phyloP scores from a whole-genome alignment of 2,797 vertebrate genomes.

The Eospalax fontanierii region DNA sequence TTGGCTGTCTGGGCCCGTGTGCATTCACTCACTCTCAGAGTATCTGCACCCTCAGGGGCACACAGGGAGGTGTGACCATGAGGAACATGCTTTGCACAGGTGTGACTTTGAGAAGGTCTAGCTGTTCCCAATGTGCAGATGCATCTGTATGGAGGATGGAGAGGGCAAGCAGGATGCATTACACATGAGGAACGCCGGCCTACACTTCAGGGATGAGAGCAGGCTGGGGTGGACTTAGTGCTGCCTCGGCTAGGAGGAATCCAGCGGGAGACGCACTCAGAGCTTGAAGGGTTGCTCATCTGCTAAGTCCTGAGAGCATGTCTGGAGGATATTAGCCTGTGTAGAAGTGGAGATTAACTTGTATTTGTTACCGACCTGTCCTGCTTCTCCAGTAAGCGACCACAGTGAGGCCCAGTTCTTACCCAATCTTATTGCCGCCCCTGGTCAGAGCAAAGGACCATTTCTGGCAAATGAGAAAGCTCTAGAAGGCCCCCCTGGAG shows the following conservation, averaged over 20 bases:
- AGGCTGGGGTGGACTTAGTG: background rate
- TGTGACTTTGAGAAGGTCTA: slow-evolving; percentile 55
- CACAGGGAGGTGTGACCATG: background rate
- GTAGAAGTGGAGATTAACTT: background rate
- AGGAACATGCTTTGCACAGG: slow-evolving; percentile 5
- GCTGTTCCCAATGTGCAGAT: slow-evolving; percentile 58
- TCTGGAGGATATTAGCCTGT: background rate
- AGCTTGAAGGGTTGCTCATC: slow-evolving; percentile 28
- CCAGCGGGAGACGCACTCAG: background rate
- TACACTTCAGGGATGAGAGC: slow-evolving; percentile 24
- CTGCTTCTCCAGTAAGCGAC: background rate
- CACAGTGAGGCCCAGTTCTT: background rate
- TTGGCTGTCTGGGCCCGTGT: background rate
- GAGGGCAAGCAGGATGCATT: slow-evolving; percentile 22
- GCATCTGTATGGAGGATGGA: background rate
- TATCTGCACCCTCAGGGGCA: background rate
- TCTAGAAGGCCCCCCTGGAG: background rate
- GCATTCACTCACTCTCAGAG: background rate
- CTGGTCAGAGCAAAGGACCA: background rate
- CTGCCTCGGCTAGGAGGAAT: slow-evolving; percentile 22
- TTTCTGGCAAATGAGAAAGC: background rate
- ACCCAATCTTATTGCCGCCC: fast-evolving
- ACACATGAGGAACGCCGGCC: background rate
- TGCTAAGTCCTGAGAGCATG: background rate
- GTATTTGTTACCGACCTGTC: background rate